These are phyloP conservation scores for Ecliptopera silaceata DNA, from an alignment of 2,888 invertebrate species.

Conservation along the genomic window DNA sequence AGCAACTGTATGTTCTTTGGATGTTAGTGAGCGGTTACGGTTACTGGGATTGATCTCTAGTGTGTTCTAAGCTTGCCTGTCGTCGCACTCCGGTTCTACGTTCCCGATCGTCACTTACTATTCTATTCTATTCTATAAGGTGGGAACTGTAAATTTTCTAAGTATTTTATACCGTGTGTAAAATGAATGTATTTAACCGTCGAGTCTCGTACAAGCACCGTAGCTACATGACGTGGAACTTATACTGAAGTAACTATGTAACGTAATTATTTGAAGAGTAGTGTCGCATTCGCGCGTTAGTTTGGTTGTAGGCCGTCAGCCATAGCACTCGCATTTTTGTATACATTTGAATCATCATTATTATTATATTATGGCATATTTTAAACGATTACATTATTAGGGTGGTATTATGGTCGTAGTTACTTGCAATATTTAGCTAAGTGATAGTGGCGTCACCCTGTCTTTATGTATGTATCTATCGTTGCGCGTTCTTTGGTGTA, in stretches of 20 bases:
- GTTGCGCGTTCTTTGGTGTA: slow-evolving; percentile 55
- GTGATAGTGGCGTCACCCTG: slow-evolving; percentile 65
- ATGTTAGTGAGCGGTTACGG: slow-evolving; percentile 62
- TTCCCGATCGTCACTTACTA: slow-evolving; percentile 51
- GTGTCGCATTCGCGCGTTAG: slow-evolving; percentile 16
- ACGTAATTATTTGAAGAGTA: slow-evolving; percentile 15
- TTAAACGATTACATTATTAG: slow-evolving; percentile 66
- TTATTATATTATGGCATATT: slow-evolving; percentile 52
- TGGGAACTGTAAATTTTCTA: slow-evolving; percentile 81
- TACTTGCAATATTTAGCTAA: slow-evolving; percentile 76
- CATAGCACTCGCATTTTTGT: slow-evolving; percentile 46
- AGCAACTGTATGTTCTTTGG: slow-evolving; percentile 69
- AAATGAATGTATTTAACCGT: slow-evolving; percentile 72
- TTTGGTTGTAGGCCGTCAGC: slow-evolving; percentile 15
- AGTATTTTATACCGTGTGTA: slow-evolving; percentile 80
- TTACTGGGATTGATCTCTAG: slow-evolving; percentile 60
- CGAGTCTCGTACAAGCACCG: slow-evolving; percentile 52
- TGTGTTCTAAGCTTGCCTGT: slow-evolving; percentile 39
- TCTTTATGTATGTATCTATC: slow-evolving; percentile 51
- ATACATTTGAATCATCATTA: slow-evolving; percentile 65
- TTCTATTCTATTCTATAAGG: slow-evolving; percentile 64
- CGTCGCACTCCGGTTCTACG: slow-evolving; percentile 29
- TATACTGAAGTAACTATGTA: slow-evolving; percentile 41
- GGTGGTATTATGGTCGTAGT: slow-evolving; percentile 70
- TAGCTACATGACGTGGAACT: slow-evolving; percentile 45